A percentile compares a stretch with the other conserved stretches of the same genome.
These are phyloP conservation scores for Lutjanus argentimaculatus DNA, from an alignment of 2,797 vertebrate genomes.

Conservation along the genomic window DNA sequence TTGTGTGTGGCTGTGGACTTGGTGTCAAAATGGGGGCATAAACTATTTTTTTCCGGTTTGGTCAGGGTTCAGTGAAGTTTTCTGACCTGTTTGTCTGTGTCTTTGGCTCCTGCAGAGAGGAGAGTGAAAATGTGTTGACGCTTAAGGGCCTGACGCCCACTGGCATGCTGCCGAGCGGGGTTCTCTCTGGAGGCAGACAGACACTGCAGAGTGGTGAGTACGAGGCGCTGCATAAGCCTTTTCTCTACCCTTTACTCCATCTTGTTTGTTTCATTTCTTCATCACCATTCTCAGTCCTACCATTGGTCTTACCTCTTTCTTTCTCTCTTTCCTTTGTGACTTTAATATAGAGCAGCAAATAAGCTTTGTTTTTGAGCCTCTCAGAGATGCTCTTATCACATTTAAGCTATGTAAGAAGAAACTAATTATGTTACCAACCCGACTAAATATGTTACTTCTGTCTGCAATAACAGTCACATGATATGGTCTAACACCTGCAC, in stretches of 20 bases:
- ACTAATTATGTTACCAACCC: neutral
- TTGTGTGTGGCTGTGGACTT: neutral
- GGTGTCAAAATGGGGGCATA: conserved; percentile 15
- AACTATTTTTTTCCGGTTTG: conserved; percentile 14
- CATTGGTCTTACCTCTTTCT: conserved; percentile 23
- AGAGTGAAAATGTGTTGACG: conserved; percentile 91
- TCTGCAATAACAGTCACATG: neutral
- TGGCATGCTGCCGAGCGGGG: conserved; percentile 90
- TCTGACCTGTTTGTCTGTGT: conserved; percentile 57
- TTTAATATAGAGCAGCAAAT: conserved; percentile 8
- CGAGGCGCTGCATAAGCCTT: conserved; percentile 29
- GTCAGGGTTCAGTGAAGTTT: conserved; percentile 40
- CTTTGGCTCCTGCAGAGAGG: conserved; percentile 84
- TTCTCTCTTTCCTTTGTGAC: neutral
- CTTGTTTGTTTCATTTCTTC: conserved; percentile 36
- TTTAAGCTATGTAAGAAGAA: neutral
- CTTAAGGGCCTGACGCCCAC: conserved; percentile 90
- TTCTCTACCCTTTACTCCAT: conserved; percentile 42
- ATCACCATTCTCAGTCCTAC: conserved; percentile 28
- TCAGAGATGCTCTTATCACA: conserved; percentile 5
- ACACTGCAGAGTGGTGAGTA: conserved; percentile 90
- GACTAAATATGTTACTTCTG: neutral
- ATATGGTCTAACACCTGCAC: neutral
- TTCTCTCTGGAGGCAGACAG: conserved; percentile 89
- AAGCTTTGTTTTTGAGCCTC: conserved; percentile 12